Evolutionary conservation across 2,888 invertebrate species (phyloP).

Genomic region (Parasteatoda lunata): DNA sequence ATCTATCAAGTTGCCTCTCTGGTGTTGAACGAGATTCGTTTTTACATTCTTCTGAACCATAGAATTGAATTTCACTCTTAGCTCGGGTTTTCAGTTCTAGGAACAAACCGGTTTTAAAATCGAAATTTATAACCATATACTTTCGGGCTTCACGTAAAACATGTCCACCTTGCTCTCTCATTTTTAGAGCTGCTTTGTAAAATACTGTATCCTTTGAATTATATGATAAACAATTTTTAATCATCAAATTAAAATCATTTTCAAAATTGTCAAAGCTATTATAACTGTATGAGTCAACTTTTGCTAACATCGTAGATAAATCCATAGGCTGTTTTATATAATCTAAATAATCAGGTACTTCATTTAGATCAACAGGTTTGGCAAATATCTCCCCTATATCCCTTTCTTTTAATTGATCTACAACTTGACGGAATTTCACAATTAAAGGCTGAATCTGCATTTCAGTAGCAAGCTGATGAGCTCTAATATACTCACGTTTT

Average conservation of each 20-base stretch:
- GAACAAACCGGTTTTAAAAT: constrained; percentile 75
- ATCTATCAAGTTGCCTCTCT: constrained; percentile 76
- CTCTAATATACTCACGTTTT: constrained; percentile 80
- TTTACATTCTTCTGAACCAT: constrained; percentile 72
- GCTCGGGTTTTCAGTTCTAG: constrained; percentile 48
- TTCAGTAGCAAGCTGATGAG: constrained; percentile 82
- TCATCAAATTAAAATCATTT: constrained; percentile 95
- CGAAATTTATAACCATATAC: constrained; percentile 81
- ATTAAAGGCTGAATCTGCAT: constrained; percentile 88
- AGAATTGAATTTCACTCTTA: constrained; percentile 75
- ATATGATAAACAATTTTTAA: constrained; percentile 94
- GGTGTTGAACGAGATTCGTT: constrained; percentile 61
- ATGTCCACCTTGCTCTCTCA: constrained; percentile 88
- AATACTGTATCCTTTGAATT: constrained; percentile 96
- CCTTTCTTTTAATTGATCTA: constrained; percentile 84
- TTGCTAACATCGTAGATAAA: constrained; percentile 86
- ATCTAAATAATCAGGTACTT: constrained; percentile 90
- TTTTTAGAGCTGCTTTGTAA: constrained; percentile 89
- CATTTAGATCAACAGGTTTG: constrained; percentile 88
- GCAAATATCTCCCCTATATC: constrained; percentile 92
- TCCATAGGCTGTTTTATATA: constrained; percentile 92
- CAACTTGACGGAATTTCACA: constrained; percentile 83
- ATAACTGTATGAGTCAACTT: constrained; percentile 75
- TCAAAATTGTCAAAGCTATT: constrained; percentile 85
- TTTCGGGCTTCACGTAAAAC: constrained; percentile 86